Conservation (phyloP, 2,888 invertebrate species). For the Parascotia fuliginaria region DNA sequence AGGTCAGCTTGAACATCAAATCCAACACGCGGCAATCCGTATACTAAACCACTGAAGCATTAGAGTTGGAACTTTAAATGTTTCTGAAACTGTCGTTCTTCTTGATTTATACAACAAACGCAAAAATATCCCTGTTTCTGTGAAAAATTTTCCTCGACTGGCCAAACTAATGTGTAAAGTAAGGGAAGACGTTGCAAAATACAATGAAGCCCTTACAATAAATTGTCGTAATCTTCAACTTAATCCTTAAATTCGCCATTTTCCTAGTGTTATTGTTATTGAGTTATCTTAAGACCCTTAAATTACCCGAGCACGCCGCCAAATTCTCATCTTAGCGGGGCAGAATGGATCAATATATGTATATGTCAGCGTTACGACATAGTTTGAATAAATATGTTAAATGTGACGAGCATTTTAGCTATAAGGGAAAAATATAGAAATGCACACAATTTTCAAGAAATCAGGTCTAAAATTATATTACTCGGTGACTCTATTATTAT, state of each 20-base stretch:
- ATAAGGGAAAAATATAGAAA: background rate
- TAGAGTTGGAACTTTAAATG: background rate
- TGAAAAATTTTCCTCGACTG: background rate
- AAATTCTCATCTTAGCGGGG: slow-evolving; percentile 11
- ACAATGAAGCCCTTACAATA: slow-evolving; percentile 1
- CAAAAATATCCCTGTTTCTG: background rate
- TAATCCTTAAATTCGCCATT: slow-evolving; percentile 12
- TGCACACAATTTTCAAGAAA: no score
- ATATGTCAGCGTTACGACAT: slow-evolving; percentile 9
- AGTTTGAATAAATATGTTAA: slow-evolving; percentile 12
- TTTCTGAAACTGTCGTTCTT: background rate
- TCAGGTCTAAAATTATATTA: no score
- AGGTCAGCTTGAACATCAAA: no score
- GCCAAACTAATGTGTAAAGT: background rate
- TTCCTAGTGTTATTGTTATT: slow-evolving; percentile 14
- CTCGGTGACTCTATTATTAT: no score
- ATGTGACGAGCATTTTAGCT: background rate
- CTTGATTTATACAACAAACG: background rate
- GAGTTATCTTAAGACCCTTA: slow-evolving; percentile 8
- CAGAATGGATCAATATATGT: slow-evolving; percentile 3
- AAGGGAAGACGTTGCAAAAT: background rate
- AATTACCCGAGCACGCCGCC: slow-evolving; percentile 10
- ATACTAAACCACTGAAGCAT: no score
- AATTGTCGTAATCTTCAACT: slow-evolving; percentile 1
- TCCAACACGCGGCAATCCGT: no score